Evolutionary conservation across 2,113 vertebrate species (phyloP), one percentile per base, ranked within the genome.

Genomic region (Mobula hypostoma): DNA sequence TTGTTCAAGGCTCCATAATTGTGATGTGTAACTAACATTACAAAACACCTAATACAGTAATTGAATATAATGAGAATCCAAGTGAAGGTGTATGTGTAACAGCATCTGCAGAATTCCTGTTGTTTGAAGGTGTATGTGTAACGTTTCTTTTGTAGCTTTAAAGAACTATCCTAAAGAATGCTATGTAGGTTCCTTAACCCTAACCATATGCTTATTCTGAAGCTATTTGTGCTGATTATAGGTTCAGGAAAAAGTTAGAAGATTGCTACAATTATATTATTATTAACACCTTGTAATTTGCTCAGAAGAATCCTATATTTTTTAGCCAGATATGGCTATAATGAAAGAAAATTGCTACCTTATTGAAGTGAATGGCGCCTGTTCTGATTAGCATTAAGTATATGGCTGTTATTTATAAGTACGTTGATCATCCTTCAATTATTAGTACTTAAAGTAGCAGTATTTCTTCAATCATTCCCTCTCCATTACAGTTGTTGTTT

Each of bases 241-340:
- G 97, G 97, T 98, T 98, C 96, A 97, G 96, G 97, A 97, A 97
- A n/a, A 97, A 98, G 97, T 97, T 97, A 97, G 97, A 98, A 98
- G 98, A 98, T 99, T 97, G 98, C 98, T 98, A 97, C 98, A 97
- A 98, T 99, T 98, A 98, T 98, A 98, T 98, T 98, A 98, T 98
- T 98, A 98, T 98, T 98, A 99, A 99, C 98, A 98, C 98, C 98
- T 98, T 99, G 98, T 98, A 98, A 99, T 99, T 99, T 98, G 98
- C 98, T 96, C 96, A 96, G 96, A 98, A 98, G 98, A 99, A 98
- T 98, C 98, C 97, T 97, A 97, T 97, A 98, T 98, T 98, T 98
- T 98, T 98, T 98, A 98, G 97, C 97, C 97, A 98, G 98, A 98
- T 99, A 99, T 98, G 98, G 97, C 97, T 96, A 97, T 99, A 99